Conservation (phyloP, 2,797 vertebrate species). For the Brachyalestes nurse region DNA sequence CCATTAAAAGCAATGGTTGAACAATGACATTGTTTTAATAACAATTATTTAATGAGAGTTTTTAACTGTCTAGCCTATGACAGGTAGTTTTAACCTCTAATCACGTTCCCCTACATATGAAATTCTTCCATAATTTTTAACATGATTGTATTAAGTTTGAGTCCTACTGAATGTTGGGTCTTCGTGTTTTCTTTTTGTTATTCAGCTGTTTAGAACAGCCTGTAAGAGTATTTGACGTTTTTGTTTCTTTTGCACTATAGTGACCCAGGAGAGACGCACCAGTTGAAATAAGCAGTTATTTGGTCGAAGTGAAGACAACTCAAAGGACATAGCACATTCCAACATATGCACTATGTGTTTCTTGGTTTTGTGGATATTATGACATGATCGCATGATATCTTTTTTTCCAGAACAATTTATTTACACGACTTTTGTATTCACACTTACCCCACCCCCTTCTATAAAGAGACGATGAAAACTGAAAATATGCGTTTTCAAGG, state of each 20-base stretch:
- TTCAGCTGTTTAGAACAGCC: neutral
- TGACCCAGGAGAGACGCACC: neutral
- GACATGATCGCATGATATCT: conserved; percentile 37
- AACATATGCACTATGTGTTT: too few relatives aligned
- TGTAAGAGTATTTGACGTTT: neutral
- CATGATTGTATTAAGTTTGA: too few relatives aligned
- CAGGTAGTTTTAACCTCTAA: too few relatives aligned
- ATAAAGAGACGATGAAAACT: conserved; percentile 41
- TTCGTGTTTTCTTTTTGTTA: neutral
- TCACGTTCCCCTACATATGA: too few relatives aligned
- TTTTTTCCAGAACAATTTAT: conserved; percentile 69
- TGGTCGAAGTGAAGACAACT: neutral
- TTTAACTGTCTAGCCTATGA: too few relatives aligned
- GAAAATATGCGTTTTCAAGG: conserved; percentile 33
- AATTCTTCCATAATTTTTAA: too few relatives aligned
- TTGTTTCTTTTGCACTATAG: neutral
- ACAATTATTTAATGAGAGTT: too few relatives aligned
- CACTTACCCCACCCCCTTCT: conserved; percentile 61
- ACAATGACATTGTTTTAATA: too few relatives aligned
- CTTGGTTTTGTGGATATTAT: conserved; percentile 11
- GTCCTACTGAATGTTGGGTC: too few relatives aligned
- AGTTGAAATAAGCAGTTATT: neutral
- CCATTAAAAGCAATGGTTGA: too few relatives aligned
- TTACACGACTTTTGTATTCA: conserved; percentile 65
- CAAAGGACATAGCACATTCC: too few relatives aligned